These are phyloP conservation scores for Folsomia manolachei DNA, from an alignment of 2,888 invertebrate genomes.

Conservation along the genomic window DNA sequence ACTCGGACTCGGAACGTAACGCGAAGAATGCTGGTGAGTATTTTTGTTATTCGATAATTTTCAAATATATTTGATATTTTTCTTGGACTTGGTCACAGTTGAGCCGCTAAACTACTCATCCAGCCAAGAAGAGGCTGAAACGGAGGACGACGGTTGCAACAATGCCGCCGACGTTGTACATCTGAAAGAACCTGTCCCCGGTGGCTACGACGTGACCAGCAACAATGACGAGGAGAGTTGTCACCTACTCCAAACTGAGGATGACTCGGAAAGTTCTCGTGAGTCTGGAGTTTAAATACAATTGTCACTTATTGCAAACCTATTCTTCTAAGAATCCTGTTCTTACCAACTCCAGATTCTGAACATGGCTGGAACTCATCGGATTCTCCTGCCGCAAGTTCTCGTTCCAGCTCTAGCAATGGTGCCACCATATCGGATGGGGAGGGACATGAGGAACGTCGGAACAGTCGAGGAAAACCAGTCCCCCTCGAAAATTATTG, in stretches of 20 bases:
- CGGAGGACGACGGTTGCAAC: slow-evolving; percentile 49
- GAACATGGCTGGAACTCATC: slow-evolving; percentile 49
- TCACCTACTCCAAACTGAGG: slow-evolving; percentile 50
- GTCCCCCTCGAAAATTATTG: slow-evolving; percentile 57
- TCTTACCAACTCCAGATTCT: no score
- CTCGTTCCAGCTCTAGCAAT: slow-evolving; percentile 45
- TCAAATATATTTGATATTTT: background rate
- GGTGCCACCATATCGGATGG: slow-evolving; percentile 48
- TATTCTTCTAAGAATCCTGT: no score
- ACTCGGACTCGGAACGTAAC: slow-evolving; percentile 49
- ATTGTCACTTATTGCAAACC: no score
- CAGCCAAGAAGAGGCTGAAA: slow-evolving; percentile 50
- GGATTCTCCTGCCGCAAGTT: slow-evolving; percentile 38
- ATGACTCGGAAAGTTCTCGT: slow-evolving; percentile 51
- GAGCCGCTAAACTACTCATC: slow-evolving; percentile 49
- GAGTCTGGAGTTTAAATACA: background rate
- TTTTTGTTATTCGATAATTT: background rate
- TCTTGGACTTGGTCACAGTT: slow-evolving; percentile 26
- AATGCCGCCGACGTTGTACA: slow-evolving; percentile 39
- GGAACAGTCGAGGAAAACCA: slow-evolving; percentile 36
- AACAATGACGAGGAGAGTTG: slow-evolving; percentile 50
- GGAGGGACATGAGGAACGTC: slow-evolving; percentile 41
- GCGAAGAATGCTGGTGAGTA: slow-evolving; percentile 16
- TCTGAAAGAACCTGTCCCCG: slow-evolving; percentile 44
- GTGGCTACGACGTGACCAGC: slow-evolving; percentile 48